Base-by-base conservation (phyloP, 2,888 invertebrate species). In the Bruchidius siliquastri region DNA sequence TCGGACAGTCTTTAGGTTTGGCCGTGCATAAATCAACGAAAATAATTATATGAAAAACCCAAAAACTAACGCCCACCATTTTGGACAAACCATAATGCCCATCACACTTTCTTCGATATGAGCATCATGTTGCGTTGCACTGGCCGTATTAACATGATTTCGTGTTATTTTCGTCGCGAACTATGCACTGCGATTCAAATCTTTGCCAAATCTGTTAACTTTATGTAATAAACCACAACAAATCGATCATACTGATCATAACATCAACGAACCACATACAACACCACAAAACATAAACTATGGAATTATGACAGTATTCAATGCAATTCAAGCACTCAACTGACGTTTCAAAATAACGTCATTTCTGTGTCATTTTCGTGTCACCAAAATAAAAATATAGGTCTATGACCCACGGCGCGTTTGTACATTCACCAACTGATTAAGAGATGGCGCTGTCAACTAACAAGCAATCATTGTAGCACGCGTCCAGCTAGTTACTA, bases 1-100 rank as follows among this genome's bases (percentile, higher is more conserved):
- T 88, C 73, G 93, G 92, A 84, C 94, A 94, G 83, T 88, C 88
- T 77, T 78, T 78, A 32, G 77, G 74, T 83, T 87, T 82, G 66
- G 80, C 79, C 66, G 75, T 76, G 75, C 78, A 75, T 72, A 76
- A 76, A 79, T 75, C 79, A 74, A 78, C 76, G 74, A 81, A 74
- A 72, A 81, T 78, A 76, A 82, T 77, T 78, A 80, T 77, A 76
- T 78, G 80, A 68, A 75, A 76, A 77, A 81, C 76, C 81, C 80
- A 81, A 80, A 81, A 85, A 83, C 83, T 85, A 84, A 85, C 85
- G 85, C 86, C 87, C 86, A 87, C 87, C 87, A 87, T 87, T 86
- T 87, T 87, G 86, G 82, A 82, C 82, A 75, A 82, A 82, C 82
- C 81, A 82, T 80, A 83, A 81, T 84, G 83, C 83, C 82, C 83